Evolutionary conservation across 2,113 vertebrate genomes (phyloP).

Genomic region (Cromileptes altivelis): DNA sequence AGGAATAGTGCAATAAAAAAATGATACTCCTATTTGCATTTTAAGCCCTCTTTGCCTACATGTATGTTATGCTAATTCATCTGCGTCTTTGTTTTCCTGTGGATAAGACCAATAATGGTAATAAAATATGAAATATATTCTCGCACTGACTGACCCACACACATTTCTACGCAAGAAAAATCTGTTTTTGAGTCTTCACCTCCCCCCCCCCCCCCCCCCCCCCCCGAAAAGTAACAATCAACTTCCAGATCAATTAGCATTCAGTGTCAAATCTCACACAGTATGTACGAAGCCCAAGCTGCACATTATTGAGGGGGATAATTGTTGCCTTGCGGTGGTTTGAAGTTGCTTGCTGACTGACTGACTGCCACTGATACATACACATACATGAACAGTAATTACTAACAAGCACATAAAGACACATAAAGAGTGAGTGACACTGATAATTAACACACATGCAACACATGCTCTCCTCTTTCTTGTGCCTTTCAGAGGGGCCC

Average conservation of each 20-base stretch:
- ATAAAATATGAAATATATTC: constrained; percentile 44
- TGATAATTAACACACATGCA: constrained; percentile 69
- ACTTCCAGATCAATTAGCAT: constrained; percentile 73
- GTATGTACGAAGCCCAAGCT: constrained; percentile 19
- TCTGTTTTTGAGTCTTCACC: constrained; percentile 18
- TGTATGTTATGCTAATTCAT: constrained; percentile 15
- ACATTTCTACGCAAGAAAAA: constrained; percentile 21
- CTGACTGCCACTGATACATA: constrained; percentile 73
- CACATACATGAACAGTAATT: constrained; percentile 77
- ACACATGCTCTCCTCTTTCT: constrained; percentile 59
- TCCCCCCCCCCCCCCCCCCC: constrained; percentile 46
- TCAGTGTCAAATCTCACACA: constrained; percentile 60
- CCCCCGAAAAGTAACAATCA: constrained; percentile 51
- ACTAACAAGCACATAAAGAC: constrained; percentile 72
- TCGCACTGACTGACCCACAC: constrained; percentile 30
- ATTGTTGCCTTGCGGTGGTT: constrained; percentile 72
- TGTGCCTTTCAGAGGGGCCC: constrained; percentile 54
- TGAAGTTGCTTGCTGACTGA: constrained; percentile 63
- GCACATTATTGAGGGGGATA: constrained; percentile 65
- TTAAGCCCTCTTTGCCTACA: background rate
- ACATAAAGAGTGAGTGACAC: constrained; percentile 81
- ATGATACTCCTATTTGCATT: background rate
- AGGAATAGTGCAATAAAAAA: background rate
- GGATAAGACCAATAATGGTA: background rate
- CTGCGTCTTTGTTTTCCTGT: constrained; percentile 23